Conservation (phyloP, 92 coral and sea anemone species). For the Phymanthus crucifer region DNA sequence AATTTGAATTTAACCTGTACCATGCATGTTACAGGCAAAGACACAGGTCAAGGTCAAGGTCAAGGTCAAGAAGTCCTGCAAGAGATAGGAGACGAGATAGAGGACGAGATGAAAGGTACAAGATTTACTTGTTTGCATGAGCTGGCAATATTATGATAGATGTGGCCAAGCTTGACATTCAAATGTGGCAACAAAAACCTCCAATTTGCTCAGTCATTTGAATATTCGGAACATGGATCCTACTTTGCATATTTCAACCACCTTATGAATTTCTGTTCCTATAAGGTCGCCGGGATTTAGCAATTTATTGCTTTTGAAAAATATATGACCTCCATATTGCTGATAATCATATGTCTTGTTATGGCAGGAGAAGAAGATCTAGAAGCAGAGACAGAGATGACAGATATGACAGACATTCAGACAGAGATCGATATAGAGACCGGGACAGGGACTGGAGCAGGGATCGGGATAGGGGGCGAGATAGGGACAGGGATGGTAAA, state of each 20-base stretch:
- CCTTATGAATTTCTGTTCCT: too few species aligned
- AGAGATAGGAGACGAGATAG: conserved; percentile 41
- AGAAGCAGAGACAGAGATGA: conserved; percentile 43
- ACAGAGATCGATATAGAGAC: conserved; percentile 50
- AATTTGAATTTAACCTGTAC: not conserved
- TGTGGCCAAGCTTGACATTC: too few species aligned
- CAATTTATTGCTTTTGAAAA: too few species aligned
- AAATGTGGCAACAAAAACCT: too few species aligned
- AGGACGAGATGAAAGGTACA: conserved; percentile 51
- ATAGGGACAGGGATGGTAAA: conserved; percentile 37
- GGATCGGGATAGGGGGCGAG: conserved; percentile 38
- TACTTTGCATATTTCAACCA: too few species aligned
- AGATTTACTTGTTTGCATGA: too few species aligned
- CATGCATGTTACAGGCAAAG: conserved; percentile 11
- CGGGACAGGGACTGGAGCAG: conserved; percentile 20
- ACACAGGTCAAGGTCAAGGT: conserved; percentile 62
- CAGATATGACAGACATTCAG: conserved; percentile 2
- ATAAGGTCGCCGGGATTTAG: too few species aligned
- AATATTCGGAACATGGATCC: too few species aligned
- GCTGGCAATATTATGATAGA: too few species aligned
- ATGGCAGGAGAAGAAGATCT: conserved; percentile 61
- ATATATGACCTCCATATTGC: too few species aligned
- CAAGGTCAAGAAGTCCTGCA: conserved; percentile 66
- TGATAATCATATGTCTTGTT: not conserved
- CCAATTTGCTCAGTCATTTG: too few species aligned